Percentiles rank a stretch among this genome's conserved stretches.
These are phyloP conservation scores for Rotaria socialis DNA, from an alignment of 2,888 invertebrate genomes.

Conservation along the genomic window DNA sequence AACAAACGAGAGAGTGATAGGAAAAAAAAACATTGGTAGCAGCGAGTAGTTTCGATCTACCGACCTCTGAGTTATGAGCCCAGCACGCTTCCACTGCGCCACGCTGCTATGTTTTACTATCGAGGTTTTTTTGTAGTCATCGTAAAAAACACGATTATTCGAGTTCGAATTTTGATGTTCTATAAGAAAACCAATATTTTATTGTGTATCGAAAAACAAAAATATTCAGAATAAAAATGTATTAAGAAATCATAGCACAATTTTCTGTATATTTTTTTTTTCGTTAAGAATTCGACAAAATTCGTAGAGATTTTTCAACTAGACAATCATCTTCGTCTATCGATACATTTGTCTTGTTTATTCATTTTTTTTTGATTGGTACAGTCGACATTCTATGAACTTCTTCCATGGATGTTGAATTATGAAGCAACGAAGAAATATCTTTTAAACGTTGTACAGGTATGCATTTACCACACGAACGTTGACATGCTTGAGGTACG, in stretches of 20 bases:
- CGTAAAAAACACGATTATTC: too few species aligned
- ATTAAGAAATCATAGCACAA: not conserved
- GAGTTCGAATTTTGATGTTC: not conserved
- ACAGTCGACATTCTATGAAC: not conserved
- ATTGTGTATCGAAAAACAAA: not conserved
- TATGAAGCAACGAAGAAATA: not conserved
- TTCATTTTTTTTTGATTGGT: not conserved
- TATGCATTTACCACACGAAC: slow-evolving; percentile 35
- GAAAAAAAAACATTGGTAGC: slow-evolving; percentile 30
- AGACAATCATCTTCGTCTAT: slow-evolving; percentile 7
- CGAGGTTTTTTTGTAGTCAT: not conserved
- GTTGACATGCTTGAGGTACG: slow-evolving; percentile 19
- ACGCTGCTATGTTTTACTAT: slow-evolving; percentile 40
- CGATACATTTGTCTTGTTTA: not conserved
- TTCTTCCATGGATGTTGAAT: not conserved
- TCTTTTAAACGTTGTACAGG: not conserved
- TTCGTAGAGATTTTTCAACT: not conserved
- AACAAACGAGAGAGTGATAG: not conserved
- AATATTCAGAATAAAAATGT: not conserved
- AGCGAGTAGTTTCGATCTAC: slow-evolving; percentile 47
- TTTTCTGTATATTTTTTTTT: not conserved
- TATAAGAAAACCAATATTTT: not conserved
- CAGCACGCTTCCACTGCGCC: slow-evolving; percentile 48
- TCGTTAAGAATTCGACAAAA: not conserved
- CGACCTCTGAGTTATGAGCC: slow-evolving; percentile 48